These are phyloP conservation scores for Anguilla obscura DNA, from an alignment of 2,797 vertebrate genomes.

Conservation along the genomic window DNA sequence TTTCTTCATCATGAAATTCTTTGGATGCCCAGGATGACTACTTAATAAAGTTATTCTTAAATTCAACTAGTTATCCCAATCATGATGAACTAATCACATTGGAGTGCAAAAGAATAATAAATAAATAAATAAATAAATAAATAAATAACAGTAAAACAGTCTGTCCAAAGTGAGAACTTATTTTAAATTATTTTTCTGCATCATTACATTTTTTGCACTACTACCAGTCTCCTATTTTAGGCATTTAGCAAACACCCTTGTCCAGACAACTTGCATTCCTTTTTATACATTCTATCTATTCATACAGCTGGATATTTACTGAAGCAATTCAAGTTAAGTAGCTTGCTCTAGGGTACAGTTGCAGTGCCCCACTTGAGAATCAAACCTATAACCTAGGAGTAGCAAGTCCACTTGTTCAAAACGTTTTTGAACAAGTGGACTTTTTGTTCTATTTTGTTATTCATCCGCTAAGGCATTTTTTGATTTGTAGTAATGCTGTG, in stretches of 20 bases:
- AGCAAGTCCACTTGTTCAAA: not conserved
- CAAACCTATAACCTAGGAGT: not conserved
- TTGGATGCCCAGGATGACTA: too few species aligned
- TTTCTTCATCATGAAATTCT: too few species aligned
- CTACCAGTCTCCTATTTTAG: not conserved
- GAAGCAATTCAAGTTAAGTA: not conserved
- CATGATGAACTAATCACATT: too few species aligned
- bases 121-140: too few species aligned
- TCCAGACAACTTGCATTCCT: not conserved
- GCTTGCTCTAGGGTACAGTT: not conserved
- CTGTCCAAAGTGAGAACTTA: not conserved
- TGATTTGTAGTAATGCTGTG: not conserved
- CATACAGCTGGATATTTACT: not conserved
- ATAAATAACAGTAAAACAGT: not conserved
- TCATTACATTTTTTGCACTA: not conserved
- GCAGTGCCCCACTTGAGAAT: not conserved
- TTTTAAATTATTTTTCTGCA: not conserved
- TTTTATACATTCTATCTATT: not conserved
- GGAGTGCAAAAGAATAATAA: too few species aligned
- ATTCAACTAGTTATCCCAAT: too few species aligned
- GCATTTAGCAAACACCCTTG: not conserved
- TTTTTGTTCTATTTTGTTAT: not conserved
- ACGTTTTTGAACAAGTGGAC: not conserved
- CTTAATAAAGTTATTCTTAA: too few species aligned
- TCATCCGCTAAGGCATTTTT: not conserved